phyloP scores from a whole-genome alignment of 1,140 invertebrate species.

The Bombus huntii region DNA sequence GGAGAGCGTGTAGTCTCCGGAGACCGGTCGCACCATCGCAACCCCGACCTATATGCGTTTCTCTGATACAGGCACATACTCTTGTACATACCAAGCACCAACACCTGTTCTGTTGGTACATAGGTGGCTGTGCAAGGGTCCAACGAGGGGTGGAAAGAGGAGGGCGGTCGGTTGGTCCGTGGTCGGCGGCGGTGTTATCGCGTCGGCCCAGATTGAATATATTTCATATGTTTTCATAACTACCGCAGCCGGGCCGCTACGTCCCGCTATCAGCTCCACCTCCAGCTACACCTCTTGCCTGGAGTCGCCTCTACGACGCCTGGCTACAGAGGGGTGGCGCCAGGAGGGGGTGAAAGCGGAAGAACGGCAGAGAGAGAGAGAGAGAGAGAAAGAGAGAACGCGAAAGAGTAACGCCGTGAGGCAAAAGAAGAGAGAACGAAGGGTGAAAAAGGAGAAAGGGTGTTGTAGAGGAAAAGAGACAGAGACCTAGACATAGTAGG shows the following conservation, averaged over 20 bases:
- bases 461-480: neutral
- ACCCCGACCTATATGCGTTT: conserved; percentile 29
- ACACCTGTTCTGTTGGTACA: conserved; percentile 15
- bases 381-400: neutral
- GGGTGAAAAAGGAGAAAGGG: neutral
- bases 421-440: neutral
- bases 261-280: conserved; percentile 73
- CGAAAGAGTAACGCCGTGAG: neutral
- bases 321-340: neutral
- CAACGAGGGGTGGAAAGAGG: neutral
- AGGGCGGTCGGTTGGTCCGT: conserved; percentile 54
- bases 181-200: conserved; percentile 77
- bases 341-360: neutral
- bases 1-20: conserved; percentile 41
- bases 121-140: conserved; percentile 32
- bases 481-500: conserved; percentile 8
- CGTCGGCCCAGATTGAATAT: conserved; percentile 82
- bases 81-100: neutral
- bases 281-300: conserved; percentile 38
- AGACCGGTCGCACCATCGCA: conserved; percentile 20
- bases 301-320: conserved; percentile 33
- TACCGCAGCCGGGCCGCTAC: conserved; percentile 70
- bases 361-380: neutral
- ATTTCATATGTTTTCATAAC: conserved; percentile 84
- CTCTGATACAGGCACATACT: neutral